Evolutionary conservation across 2,113 vertebrate genomes (phyloP), one percentile per base, ranked within the genome.

Genomic region (Gopherus evgoodei): DNA sequence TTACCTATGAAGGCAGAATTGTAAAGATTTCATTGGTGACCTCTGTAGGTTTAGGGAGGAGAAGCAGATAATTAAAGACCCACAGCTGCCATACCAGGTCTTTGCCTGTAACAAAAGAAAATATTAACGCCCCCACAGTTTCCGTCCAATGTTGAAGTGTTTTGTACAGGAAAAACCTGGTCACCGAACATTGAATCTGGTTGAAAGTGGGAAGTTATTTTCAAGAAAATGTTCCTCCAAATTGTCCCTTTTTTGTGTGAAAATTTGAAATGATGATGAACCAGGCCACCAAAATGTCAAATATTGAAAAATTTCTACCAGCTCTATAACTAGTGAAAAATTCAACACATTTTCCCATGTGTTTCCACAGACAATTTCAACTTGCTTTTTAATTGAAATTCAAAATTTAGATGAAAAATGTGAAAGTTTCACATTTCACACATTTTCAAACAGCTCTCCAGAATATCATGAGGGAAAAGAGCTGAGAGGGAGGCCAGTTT

Each of bases 31-130:
- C 53, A 29, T 53, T 81, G 91, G 59, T 91, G 86, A 89, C 49
- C 86, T 59, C 85, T 86, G 89, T 81, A 90, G 90, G 92, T 81
- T 42, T 78, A n/a, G 56, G 76, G 83, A 89, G 87, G 44, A 86
- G 91, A 83, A 91, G 35, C 81, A 95, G 90, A 89, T 85, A 95
- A 96, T 92, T 93, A 86, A 89, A 94, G 87, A 16, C 16, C n/a
- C 94, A 78, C 38, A 91, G 80, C 44, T 92, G 76, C 76, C 85
- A 90, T 78, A 53, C 81, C 88, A 89, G 49, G 17, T 83, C 59
- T 92, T 83, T 87, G 90, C 69, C 75, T 85, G 57, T 27, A 92
- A 78, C 88, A 91, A 89, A 92, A n/a, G 21, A 83, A 83, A 94
- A 91, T 91, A 95, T 78, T 57, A 49, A 69, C 42, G 35, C 81